A percentile compares a stretch with the other conserved stretches of the same genome.
phyloP scores from a whole-genome alignment of 2,888 invertebrate genomes.

The Pimpla rufipes region DNA sequence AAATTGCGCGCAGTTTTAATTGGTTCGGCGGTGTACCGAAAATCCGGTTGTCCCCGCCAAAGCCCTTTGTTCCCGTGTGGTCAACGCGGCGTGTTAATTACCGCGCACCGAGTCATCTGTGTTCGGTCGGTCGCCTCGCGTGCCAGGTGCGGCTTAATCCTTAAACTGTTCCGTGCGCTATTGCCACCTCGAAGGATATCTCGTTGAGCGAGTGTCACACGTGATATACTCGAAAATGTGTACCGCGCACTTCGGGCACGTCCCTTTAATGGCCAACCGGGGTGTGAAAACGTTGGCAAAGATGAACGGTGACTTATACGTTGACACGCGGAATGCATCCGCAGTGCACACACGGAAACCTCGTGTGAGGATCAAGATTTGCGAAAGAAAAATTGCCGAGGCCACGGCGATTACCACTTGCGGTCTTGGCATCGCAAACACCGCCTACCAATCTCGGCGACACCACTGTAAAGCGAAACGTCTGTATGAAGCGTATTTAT shows the following conservation, averaged over 20 bases:
- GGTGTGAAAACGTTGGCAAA: constrained; percentile 50
- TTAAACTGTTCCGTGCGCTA: constrained; percentile 53
- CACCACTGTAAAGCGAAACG: constrained; percentile 15
- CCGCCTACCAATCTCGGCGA: constrained; percentile 28
- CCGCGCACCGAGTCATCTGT: not conserved
- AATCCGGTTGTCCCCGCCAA: too few relatives aligned
- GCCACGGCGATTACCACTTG: constrained; percentile 53
- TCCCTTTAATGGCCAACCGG: constrained; percentile 20
- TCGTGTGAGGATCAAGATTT: constrained; percentile 60
- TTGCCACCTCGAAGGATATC: constrained; percentile 51
- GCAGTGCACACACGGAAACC: constrained; percentile 50
- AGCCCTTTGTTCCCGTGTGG: too few relatives aligned
- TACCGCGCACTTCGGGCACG: constrained; percentile 34
- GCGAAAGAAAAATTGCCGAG: constrained; percentile 62
- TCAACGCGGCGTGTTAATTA: too few relatives aligned
- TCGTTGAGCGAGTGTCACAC: constrained; percentile 42
- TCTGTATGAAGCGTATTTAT: constrained; percentile 8
- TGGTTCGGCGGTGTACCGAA: too few relatives aligned
- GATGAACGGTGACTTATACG: constrained; percentile 59
- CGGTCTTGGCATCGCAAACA: constrained; percentile 23
- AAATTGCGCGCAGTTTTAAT: too few relatives aligned
- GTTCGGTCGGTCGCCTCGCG: not conserved
- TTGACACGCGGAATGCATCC: constrained; percentile 60
- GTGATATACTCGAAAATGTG: constrained; percentile 30
- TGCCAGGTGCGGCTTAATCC: constrained; percentile 32